These are phyloP conservation scores for Lipotes vexillifer DNA, from an alignment of 2,113 vertebrate species.

Conservation along the genomic window DNA sequence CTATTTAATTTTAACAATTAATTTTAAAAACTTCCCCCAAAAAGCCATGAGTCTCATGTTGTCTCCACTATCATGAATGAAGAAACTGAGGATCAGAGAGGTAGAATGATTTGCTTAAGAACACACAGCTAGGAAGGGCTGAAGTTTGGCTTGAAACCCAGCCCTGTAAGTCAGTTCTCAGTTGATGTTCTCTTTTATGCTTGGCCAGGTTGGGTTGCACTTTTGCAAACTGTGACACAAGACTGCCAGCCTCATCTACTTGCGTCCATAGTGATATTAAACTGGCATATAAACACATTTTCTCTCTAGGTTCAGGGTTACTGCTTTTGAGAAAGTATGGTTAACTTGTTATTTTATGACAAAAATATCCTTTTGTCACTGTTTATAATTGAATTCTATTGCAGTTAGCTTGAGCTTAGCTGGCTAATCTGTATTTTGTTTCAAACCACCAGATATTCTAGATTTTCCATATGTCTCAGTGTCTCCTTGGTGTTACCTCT, in stretches of 20 bases:
- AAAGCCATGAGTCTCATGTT: not conserved
- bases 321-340: slow-evolving; percentile 70
- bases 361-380: slow-evolving; percentile 63
- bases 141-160: not conserved
- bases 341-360: slow-evolving; percentile 70
- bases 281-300: slow-evolving; percentile 65
- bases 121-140: not conserved
- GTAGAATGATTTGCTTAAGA: not conserved
- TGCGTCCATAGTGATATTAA: not conserved
- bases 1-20: not conserved
- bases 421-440: slow-evolving; percentile 59
- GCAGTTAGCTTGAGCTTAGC: slow-evolving; percentile 57
- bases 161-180: not conserved
- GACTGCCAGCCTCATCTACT: not conserved
- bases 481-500: not conserved
- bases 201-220: not conserved
- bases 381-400: slow-evolving; percentile 68
- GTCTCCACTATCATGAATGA: not conserved
- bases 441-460: slow-evolving; percentile 36
- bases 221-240: not conserved
- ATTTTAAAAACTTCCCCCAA: not conserved
- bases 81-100: not conserved
- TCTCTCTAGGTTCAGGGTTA: slow-evolving; percentile 57
- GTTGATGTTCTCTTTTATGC: not conserved
- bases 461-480: slow-evolving; percentile 50